Evolutionary conservation across 2,797 vertebrate species (phyloP).

Genomic region (Ciconia nigra): DNA sequence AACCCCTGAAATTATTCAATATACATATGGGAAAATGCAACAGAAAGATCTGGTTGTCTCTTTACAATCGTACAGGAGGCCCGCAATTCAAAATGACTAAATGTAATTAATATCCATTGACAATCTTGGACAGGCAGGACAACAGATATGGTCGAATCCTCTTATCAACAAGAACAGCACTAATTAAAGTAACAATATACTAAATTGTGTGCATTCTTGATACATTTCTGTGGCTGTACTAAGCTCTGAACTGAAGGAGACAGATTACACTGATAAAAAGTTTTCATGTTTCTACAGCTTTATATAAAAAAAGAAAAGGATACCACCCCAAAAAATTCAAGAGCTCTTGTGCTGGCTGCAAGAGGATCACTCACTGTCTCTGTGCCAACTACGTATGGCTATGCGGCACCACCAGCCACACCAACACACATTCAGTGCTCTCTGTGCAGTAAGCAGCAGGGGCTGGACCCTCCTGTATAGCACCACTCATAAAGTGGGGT

Average conservation of each 20-base stretch:
- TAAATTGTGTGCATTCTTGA: neutral
- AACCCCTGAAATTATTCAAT: neutral
- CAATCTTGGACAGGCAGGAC: neutral
- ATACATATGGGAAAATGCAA: neutral
- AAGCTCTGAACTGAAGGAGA: neutral
- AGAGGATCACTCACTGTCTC: neutral
- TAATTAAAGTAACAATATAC: neutral
- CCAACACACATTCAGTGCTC: neutral
- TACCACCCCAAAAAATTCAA: neutral
- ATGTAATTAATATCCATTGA: neutral
- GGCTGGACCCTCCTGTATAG: no score
- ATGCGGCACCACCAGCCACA: neutral
- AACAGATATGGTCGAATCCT: neutral
- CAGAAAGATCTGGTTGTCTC: neutral
- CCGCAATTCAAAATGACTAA: neutral
- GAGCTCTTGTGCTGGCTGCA: neutral
- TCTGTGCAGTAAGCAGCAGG: accelerated
- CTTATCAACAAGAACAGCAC: neutral
- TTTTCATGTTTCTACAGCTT: neutral
- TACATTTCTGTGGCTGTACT: neutral
- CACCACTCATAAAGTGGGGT: neutral
- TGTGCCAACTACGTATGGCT: accelerated
- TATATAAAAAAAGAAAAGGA: neutral
- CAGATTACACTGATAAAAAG: neutral
- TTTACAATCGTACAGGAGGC: neutral